Evolutionary conservation across 2,888 invertebrate species (phyloP).

Genomic region (Callosobruchus maculatus): DNA sequence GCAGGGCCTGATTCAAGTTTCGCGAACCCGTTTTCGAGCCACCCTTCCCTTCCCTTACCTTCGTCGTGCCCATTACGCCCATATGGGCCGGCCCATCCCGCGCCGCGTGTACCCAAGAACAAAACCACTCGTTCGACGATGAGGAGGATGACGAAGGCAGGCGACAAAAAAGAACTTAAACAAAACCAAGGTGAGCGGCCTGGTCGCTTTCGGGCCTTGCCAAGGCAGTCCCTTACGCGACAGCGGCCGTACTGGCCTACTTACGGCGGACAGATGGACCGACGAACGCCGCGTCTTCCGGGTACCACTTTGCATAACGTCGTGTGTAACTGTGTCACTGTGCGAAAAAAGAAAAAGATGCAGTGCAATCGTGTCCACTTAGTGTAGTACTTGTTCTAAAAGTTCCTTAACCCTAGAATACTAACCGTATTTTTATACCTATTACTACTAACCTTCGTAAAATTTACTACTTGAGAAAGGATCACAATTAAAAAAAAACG

Average conservation of each 20-base stretch:
- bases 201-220: not conserved
- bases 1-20: too few species aligned
- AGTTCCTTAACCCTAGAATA: too few species aligned
- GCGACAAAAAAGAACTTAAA: constrained; percentile 37
- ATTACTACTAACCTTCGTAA: too few species aligned
- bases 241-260: constrained; percentile 10
- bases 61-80: not conserved
- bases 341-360: too few species aligned
- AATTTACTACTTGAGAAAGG: too few species aligned
- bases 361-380: too few species aligned
- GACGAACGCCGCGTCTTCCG: not conserved
- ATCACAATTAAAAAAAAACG: too few species aligned
- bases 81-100: constrained; percentile 1
- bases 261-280: not conserved
- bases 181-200: constrained; percentile 33
- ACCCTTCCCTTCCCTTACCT: not conserved
- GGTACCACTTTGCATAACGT: not conserved
- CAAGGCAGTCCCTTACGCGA: constrained; percentile 27
- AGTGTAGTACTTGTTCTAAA: too few species aligned
- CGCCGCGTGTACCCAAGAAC: constrained; percentile 28
- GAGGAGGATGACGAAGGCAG: constrained; percentile 4
- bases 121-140: constrained; percentile 17
- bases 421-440: too few species aligned
- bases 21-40: not conserved
- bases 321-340: not conserved